These are phyloP conservation scores for Cyclophora punctaria DNA, from an alignment of 2,888 invertebrate species.

Conservation along the genomic window DNA sequence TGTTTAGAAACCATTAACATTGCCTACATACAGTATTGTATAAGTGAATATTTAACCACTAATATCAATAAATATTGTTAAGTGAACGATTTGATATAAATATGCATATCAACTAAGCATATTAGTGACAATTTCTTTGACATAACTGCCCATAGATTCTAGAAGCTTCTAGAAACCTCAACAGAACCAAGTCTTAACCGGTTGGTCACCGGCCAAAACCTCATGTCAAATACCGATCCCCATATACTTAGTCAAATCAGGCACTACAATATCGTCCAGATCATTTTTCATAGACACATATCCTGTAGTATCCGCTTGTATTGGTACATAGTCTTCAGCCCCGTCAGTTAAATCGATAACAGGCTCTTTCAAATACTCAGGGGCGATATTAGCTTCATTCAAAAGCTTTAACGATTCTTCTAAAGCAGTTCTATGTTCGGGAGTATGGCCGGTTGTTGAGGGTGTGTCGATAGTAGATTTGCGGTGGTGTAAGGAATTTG, in stretches of 20 bases:
- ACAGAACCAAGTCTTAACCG: constrained; percentile 72
- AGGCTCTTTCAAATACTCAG: constrained; percentile 43
- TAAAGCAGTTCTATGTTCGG: constrained; percentile 52
- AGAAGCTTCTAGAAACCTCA: constrained; percentile 17
- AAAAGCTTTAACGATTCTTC: constrained; percentile 65
- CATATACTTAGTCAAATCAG: constrained; percentile 52
- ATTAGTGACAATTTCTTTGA: too few relatives aligned
- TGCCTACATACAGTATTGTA: too few relatives aligned
- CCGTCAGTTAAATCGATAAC: constrained; percentile 55
- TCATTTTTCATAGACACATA: constrained; percentile 34
- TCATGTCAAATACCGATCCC: constrained; percentile 59
- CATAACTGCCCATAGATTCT: too few relatives aligned
- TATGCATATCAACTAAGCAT: too few relatives aligned
- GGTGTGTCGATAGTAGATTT: constrained; percentile 39
- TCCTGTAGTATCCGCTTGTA: constrained; percentile 28
- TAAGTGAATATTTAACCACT: too few relatives aligned
- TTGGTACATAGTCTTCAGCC: constrained; percentile 60
- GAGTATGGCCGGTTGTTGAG: constrained; percentile 41
- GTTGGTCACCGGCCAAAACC: constrained; percentile 40
- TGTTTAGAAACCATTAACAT: too few relatives aligned
- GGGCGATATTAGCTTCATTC: constrained; percentile 62
- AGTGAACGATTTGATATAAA: too few relatives aligned
- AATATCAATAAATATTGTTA: too few relatives aligned
- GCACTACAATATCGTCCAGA: constrained; percentile 54
- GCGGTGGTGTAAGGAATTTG: constrained; percentile 54